Base-by-base conservation (phyloP, 2,888 invertebrate genomes). In the Formica aserva region DNA sequence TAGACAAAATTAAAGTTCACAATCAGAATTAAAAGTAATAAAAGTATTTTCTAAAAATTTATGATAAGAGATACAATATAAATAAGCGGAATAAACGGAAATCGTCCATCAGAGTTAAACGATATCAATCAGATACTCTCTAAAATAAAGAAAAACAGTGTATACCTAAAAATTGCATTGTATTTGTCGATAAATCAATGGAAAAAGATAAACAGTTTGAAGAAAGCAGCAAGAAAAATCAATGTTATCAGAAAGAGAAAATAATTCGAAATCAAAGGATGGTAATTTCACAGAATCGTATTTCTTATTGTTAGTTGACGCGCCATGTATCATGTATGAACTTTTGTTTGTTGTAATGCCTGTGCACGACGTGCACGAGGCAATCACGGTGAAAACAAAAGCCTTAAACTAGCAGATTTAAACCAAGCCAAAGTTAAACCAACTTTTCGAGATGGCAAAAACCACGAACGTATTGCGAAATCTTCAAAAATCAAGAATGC, bases 341-440 rank as follows among this genome's bases (percentile, higher is more conserved):
- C 9, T 75, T 45, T 75, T 60, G 74, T 74, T 41, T 62, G 29
- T 62, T 41, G 41, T 26, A 41, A 41, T 62, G 32, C 38, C 26
- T 74, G 1, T 26, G 32, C 6, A 32, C 6, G 26, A 26, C 1
- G 62, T 38, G 26, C 3, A 4, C 15, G 32, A 22, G 45, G 32
- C 45, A 75, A 32, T 11, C 48, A 35, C 18, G 15, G 3, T 11
- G 15, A 35, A 66, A 48, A 76, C 45, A 76, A 66, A 66, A 45
- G 15, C 41, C 5, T 52, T 45, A 41, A 41, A 9, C 9, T 52
- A 52, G n/a, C n/a, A 52, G n/a, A 13, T 26, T 52, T 76, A 76
- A 76, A 52, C 1, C 18, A 35, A 52, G 38, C 18, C 22, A 67
- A 76, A 67, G 52, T 52, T 76, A 76, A 76, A 52, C 18, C 69